Conservation (phyloP, 2,797 vertebrate genomes). For the Artibeus jamaicensis region DNA sequence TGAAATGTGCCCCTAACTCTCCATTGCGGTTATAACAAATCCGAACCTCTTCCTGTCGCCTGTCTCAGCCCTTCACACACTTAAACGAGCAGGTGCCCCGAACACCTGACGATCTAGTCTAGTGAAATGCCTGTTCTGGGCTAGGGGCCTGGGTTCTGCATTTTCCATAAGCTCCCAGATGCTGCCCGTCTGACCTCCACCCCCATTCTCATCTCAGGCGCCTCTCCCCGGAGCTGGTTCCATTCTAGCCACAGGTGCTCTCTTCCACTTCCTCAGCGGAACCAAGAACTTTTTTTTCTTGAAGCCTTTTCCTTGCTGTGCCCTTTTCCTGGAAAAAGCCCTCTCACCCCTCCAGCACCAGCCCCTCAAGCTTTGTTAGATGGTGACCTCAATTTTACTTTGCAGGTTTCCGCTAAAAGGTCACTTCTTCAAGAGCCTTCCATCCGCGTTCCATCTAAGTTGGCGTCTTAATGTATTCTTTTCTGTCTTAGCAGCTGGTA, state of each 20-base stretch:
- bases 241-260: not conserved
- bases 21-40: not conserved
- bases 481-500: not conserved
- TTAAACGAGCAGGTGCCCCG: fast-evolving
- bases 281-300: not conserved
- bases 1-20: not conserved
- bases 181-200: not conserved
- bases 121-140: not conserved
- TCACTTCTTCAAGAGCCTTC: not conserved
- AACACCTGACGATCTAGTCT: too few species aligned
- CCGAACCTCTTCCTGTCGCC: not conserved
- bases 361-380: not conserved
- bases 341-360: not conserved
- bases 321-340: not conserved
- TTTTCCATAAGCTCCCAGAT: not conserved
- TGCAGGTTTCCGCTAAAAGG: not conserved
- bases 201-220: not conserved
- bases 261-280: not conserved
- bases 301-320: not conserved
- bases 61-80: not conserved
- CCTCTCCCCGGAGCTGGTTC: not conserved
- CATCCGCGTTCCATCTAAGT: not conserved
- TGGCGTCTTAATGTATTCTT: fast-evolving
- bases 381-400: not conserved
- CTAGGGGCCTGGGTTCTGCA: not conserved